These are phyloP conservation scores for Apoda limacodes DNA, from an alignment of 2,888 invertebrate species.

Conservation along the genomic window DNA sequence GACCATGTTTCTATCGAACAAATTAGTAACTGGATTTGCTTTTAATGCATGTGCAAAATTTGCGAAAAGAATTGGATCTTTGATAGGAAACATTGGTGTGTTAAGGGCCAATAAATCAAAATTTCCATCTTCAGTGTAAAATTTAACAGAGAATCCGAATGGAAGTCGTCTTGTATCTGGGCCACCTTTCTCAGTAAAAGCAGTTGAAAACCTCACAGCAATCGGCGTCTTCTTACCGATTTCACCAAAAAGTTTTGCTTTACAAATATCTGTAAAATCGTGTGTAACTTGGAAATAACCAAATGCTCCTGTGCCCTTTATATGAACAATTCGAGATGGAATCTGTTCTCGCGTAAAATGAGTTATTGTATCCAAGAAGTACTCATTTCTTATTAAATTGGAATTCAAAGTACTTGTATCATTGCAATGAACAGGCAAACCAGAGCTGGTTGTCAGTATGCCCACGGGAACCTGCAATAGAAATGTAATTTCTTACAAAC, in stretches of 20 bases:
- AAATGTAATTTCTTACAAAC: too few relatives aligned
- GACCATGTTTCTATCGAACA: constrained; percentile 89
- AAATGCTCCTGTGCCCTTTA: constrained; percentile 91
- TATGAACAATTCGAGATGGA: constrained; percentile 92
- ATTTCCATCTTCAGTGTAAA: constrained; percentile 89
- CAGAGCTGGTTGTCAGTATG: constrained; percentile 78
- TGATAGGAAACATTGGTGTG: constrained; percentile 89
- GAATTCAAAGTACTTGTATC: constrained; percentile 81
- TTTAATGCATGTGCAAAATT: constrained; percentile 94
- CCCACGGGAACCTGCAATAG: constrained; percentile 57
- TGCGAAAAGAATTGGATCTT: constrained; percentile 88
- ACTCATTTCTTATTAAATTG: constrained; percentile 82
- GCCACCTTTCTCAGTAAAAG: constrained; percentile 86
- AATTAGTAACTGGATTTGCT: constrained; percentile 87
- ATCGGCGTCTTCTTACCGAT: constrained; percentile 83
- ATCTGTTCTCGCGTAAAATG: constrained; percentile 90
- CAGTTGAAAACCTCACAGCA: constrained; percentile 81
- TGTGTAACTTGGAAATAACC: constrained; percentile 88
- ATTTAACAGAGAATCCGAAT: constrained; percentile 90
- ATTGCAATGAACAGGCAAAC: constrained; percentile 80
- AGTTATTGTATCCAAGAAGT: constrained; percentile 78
- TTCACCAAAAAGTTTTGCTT: constrained; percentile 77
- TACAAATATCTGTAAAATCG: constrained; percentile 80
- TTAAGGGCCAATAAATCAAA: constrained; percentile 93
- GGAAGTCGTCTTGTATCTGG: constrained; percentile 89